Evolutionary conservation across 2,888 invertebrate genomes (phyloP), one percentile per base, ranked within the genome.

Genomic region (Dicycla oo): DNA sequence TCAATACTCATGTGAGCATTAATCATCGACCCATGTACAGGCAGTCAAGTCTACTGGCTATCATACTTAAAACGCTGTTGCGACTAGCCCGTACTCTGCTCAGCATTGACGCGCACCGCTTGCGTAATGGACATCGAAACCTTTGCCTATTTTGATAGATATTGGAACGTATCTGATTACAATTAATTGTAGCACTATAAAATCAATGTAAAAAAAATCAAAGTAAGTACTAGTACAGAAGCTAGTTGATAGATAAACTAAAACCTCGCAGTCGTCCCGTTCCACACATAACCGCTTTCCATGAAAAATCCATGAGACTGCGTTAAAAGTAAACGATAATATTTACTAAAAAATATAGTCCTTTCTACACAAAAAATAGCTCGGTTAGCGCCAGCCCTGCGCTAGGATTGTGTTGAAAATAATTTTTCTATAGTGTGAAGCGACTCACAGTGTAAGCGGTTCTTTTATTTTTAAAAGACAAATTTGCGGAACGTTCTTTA

Each of bases 361-460:
- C 0, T 26, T 60, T 66, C n/a, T 26, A 30, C 40, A 40, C n/a
- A 26, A 51, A 30, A 56, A 53, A 60, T 54, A 51, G 23, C 10
- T 49, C 7, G 26, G 30, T 57, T 34, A 38, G 75, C 66, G 85
- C 15, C 89, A 91, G 45, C 91, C 91, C 90, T 90, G 64, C 2
- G 62, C 54, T 40, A 69, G 81, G 86, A 87, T 86, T 80, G 83
- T 80, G 81, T 78, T 73, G 81, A 86, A 83, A 89, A 89, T 88
- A 82, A 87, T 91, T 90, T 91, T 88, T 83, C 83, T 78, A 78
- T 85, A 80, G 85, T 86, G 82, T 83, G 82, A 80, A 85, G 77
- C 68, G 75, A 78, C 69, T 85, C 76, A 75, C 70, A 71, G 73
- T 68, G 81, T 75, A 73, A 74, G 74, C 72, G 73, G 56, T 47